phyloP scores from a whole-genome alignment of 2,888 invertebrate species.

The Argyresthia albistria region DNA sequence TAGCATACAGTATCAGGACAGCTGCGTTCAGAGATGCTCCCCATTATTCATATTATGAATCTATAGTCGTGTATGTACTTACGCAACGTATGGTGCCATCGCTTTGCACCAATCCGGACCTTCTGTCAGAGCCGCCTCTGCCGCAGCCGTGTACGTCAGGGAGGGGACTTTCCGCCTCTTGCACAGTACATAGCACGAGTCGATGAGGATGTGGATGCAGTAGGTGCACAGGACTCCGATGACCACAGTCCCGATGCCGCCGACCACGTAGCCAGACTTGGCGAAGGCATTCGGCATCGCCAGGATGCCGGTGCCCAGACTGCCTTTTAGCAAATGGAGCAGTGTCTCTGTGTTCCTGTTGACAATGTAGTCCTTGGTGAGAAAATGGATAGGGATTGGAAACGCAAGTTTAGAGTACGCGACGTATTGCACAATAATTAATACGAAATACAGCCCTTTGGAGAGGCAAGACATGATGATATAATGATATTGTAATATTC shows the following conservation, averaged over 20 bases:
- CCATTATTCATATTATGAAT: no score
- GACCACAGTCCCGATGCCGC: slow-evolving; percentile 83
- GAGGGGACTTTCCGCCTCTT: slow-evolving; percentile 74
- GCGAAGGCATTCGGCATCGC: slow-evolving; percentile 92
- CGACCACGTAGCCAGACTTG: slow-evolving; percentile 87
- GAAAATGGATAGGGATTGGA: no score
- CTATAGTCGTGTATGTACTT: slow-evolving; percentile 28
- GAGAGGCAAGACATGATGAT: no score
- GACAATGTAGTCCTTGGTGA: background rate
- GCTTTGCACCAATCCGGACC: slow-evolving; percentile 79
- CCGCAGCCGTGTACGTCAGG: slow-evolving; percentile 86
- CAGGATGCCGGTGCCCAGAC: slow-evolving; percentile 92
- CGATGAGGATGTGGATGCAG: slow-evolving; percentile 92
- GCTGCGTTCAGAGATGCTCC: no score
- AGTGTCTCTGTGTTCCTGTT: slow-evolving; percentile 84
- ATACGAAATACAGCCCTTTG: no score
- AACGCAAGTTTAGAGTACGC: no score
- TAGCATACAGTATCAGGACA: no score
- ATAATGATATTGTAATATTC: no score
- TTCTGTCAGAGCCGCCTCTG: slow-evolving; percentile 82
- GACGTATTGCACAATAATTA: no score
- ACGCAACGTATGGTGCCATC: slow-evolving; percentile 78
- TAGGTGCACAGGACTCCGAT: slow-evolving; percentile 94
- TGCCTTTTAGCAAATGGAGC: slow-evolving; percentile 90
- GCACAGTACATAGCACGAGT: slow-evolving; percentile 75